Base-by-base conservation (phyloP, 2,888 invertebrate species). In the Drosophila koepferae region DNA sequence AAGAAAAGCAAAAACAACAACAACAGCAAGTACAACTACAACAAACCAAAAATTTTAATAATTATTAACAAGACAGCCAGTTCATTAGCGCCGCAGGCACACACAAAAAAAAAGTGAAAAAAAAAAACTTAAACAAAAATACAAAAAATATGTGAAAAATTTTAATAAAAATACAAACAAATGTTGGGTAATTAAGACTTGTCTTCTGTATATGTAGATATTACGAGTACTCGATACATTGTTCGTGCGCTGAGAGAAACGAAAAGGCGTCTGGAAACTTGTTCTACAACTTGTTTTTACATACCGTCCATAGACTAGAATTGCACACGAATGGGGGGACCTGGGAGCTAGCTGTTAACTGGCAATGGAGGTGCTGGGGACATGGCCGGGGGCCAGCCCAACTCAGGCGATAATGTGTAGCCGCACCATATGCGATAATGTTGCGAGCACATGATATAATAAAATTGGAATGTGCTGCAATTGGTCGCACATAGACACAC, bases 241-340 rank as follows among this genome's bases (percentile, higher is more conserved):
- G 83, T 82, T 55, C 54, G 46, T 59, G 41, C 4, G 34, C 23
- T 4, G 18, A 48, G 55, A 48, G 55, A 64, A 62, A 62, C 70
- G 66, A 56, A 75, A 86, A 90, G 91, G 89, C 87, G 84, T 90
- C 82, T 82, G 74, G 74, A 88, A 91, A 91, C 90, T 90, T 91
- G 91, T 91, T 91, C 82, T 81, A 90, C 90, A 91, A 82, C 84
- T 89, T 91, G 90, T 90, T 87, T 87, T 89, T 82, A 82, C 82
- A 85, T 79, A 84, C 72, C 74, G 71, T 55, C 63, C 46, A 63
- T 58, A 53, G 48, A 84, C 86, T 83, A 81, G 81, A 89, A 86
- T 81, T 70, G 72, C 46, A 64, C 34, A 54, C 44, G 14, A 48
- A 48, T 20, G n/a, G 16, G n/a, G 16, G 38, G 61, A 23, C 41